phyloP scores from a whole-genome alignment of 2,797 vertebrate species.

The Helostoma temminkii region DNA sequence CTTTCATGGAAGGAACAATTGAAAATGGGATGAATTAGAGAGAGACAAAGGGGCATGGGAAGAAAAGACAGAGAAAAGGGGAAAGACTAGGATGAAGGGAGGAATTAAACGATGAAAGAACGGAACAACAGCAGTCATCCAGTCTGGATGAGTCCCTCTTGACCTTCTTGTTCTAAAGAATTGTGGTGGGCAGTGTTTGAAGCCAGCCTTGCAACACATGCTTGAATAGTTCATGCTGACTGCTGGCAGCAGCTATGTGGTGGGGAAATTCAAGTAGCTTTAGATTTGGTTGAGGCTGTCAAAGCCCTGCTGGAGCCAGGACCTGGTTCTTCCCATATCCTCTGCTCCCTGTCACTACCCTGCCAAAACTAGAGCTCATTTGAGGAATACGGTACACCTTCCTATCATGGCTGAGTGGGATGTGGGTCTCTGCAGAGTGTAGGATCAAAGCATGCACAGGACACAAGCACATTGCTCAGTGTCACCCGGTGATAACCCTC shows the following conservation, averaged over 20 bases:
- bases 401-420: constrained; percentile 33
- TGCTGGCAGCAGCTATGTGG: constrained; percentile 23
- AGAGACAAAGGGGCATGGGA: constrained; percentile 27
- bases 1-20: constrained; percentile 51
- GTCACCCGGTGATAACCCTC: constrained; percentile 62
- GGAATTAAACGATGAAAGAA: constrained; percentile 46
- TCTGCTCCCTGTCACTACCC: constrained; percentile 65
- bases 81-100: constrained; percentile 33
- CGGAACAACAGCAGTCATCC: constrained; percentile 39
- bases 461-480: constrained; percentile 48
- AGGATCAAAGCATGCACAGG: constrained; percentile 69
- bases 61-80: constrained; percentile 11
- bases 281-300: constrained; percentile 51
- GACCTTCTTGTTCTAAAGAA: constrained; percentile 59
- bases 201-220: constrained; percentile 45
- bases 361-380: constrained; percentile 78
- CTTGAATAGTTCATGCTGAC: constrained; percentile 46
- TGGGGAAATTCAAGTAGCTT: constrained; percentile 41
- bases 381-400: constrained; percentile 66
- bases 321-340: constrained; percentile 48
- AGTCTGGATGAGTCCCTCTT: constrained; percentile 57
- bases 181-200: constrained; percentile 52
- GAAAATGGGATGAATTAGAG: constrained; percentile 48
- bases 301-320: constrained; percentile 39
- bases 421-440: constrained; percentile 38